These are phyloP conservation scores for Netelia fuscicornis DNA, from an alignment of 2,888 invertebrate species.

Conservation along the genomic window DNA sequence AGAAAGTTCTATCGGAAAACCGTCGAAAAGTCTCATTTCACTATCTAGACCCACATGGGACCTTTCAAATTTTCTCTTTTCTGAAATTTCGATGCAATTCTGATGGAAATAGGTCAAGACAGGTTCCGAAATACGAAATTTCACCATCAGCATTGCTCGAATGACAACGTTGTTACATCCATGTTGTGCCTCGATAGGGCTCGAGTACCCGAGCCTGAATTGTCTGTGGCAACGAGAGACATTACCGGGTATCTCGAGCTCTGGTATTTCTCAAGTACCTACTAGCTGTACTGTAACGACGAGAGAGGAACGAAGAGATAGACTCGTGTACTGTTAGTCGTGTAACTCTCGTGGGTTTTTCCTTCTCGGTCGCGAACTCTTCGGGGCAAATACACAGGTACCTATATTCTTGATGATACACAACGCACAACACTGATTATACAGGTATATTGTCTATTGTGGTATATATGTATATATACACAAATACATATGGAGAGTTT, in stretches of 20 bases:
- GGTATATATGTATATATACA: background rate
- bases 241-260: conserved; percentile 1
- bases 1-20: too few species aligned
- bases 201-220: background rate
- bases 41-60: too few species aligned
- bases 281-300: background rate
- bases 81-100: background rate
- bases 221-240: conserved; percentile 3
- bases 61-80: too few species aligned
- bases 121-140: too few species aligned
- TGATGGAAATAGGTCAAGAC: background rate
- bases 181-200: background rate
- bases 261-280: conserved; percentile 4
- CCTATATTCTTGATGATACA: background rate
- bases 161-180: too few species aligned
- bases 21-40: too few species aligned
- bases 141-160: too few species aligned
- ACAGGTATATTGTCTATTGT: background rate
- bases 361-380: conserved; percentile 22
- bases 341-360: conserved; percentile 39
- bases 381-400: background rate
- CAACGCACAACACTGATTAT: background rate
- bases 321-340: conserved; percentile 40
- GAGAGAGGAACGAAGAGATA: background rate
- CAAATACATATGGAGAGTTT: background rate